Base-by-base conservation (phyloP, 2,113 vertebrate genomes). In the Myodes glareolus region DNA sequence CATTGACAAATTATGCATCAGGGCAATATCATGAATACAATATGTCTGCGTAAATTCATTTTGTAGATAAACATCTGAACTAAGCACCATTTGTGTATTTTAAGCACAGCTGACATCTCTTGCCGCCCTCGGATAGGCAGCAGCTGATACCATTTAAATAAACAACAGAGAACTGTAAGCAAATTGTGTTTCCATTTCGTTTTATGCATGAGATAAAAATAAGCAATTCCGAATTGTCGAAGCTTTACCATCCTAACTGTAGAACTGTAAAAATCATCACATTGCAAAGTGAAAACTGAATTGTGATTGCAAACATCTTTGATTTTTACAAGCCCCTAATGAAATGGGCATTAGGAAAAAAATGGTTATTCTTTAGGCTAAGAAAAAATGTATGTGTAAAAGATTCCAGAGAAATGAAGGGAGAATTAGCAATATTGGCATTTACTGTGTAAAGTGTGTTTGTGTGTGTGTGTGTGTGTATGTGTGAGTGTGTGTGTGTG, bases 181-280 rank as follows among this genome's bases (percentile, higher is more conserved):
- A 91, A 91, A 76, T 58, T 67, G 12, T 29, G 68, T 52, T 96
- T 96, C 23, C 61, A 91, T 31, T 85, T 92, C 11, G 52, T 93
- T 96, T 82, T 68, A 95, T 23, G 33, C 36, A 78, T 84, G 12
- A 92, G 29, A 87, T 77, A 68, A 89, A 92, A 31, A 67, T 50
- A 78, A 92, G 45, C 80, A 76, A 87, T 84, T 94, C 93, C 36
- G 95, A 95, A 90, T 75, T 29, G 78, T 47, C 67, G 95, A 96
- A 52, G 6, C 33, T 90, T 67, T 93, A 47, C 27, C 31, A 76
- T 90, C 67, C 81, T 9, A 92, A 93, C 70, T 92, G 89, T 4
- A 89, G 2, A 92, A 6, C 33, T 61, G 84, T 63, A 86, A 93
- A 92, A 72, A 76, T 88, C 8, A 92, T 76, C 78, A 90, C 14